Evolutionary conservation across 1,140 invertebrate species (phyloP).

Genomic region (Heterodera carotae): DNA sequence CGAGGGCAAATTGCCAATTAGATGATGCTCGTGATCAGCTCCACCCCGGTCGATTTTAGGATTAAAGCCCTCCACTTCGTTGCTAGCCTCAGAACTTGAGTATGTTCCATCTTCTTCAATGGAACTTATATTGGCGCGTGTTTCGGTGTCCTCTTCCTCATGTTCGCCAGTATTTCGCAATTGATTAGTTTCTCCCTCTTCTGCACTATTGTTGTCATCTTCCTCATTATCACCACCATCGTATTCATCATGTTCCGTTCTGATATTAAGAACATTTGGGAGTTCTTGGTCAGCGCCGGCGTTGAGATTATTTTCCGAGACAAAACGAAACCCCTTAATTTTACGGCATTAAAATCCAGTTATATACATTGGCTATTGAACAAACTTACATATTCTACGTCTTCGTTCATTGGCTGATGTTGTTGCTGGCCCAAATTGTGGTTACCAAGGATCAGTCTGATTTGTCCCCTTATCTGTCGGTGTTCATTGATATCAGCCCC

Average conservation of each 20-base stretch:
- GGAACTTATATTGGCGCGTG: not conserved
- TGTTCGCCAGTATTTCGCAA: not conserved
- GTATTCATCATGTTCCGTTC: not conserved
- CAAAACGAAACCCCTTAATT: not conserved
- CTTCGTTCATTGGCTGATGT: constrained; percentile 2
- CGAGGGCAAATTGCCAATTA: no score
- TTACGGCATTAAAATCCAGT: not conserved
- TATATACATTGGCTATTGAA: not conserved
- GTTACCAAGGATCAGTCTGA: not conserved
- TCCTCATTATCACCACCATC: constrained; percentile 4
- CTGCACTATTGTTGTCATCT: not conserved
- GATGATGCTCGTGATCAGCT: not conserved
- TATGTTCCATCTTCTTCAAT: not conserved
- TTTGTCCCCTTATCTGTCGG: not conserved
- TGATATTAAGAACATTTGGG: not conserved
- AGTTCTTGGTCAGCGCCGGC: not conserved
- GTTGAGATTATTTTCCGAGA: constrained; percentile 10
- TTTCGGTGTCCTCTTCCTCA: constrained; percentile 3
- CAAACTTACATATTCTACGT: not conserved
- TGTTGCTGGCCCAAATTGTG: not conserved
- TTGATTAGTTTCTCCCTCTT: not conserved
- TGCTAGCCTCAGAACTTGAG: not conserved
- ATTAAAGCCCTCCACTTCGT: not conserved
- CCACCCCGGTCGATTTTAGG: not conserved
- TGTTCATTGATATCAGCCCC: not conserved